These are phyloP conservation scores for Zhengitettix transpicula DNA, from an alignment of 2,888 invertebrate genomes.

Conservation along the genomic window DNA sequence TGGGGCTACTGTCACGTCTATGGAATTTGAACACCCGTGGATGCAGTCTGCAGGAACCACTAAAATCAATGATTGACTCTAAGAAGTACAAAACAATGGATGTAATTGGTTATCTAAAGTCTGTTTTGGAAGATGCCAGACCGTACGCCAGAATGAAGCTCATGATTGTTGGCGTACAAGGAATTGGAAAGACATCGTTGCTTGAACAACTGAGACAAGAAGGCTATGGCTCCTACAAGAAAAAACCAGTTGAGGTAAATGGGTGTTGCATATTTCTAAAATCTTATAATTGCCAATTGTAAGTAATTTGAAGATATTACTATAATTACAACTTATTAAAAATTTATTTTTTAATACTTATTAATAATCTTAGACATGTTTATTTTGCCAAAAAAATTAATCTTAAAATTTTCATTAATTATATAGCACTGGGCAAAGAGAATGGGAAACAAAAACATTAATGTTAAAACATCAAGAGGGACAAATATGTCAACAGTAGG, in stretches of 20 bases:
- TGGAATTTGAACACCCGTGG: slow-evolving; percentile 92
- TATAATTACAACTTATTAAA: background rate
- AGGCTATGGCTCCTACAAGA: slow-evolving; percentile 53
- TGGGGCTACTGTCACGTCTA: slow-evolving; percentile 83
- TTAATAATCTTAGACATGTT: slow-evolving; percentile 1
- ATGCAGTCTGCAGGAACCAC: slow-evolving; percentile 73
- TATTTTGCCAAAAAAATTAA: background rate
- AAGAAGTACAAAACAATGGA: slow-evolving; percentile 94
- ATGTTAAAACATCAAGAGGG: slow-evolving; percentile 55
- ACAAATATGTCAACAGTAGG: slow-evolving; percentile 89
- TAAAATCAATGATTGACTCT: slow-evolving; percentile 77
- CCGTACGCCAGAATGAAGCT: slow-evolving; percentile 91
- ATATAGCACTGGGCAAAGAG: slow-evolving; percentile 84
- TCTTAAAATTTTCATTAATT: background rate
- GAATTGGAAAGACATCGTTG: slow-evolving; percentile 76
- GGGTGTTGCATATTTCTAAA: background rate
- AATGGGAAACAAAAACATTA: slow-evolving; percentile 79
- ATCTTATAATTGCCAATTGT: background rate
- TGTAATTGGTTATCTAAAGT: slow-evolving; percentile 81
- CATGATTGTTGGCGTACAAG: slow-evolving; percentile 86
- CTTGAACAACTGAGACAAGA: slow-evolving; percentile 77
- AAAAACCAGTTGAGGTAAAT: slow-evolving; percentile 47
- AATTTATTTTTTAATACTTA: slow-evolving; percentile 2
- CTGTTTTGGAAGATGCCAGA: slow-evolving; percentile 73
- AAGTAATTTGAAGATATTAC: background rate